Evolutionary conservation across 2,113 vertebrate species (phyloP).

Genomic region (Tretioscincus oriximinensis): DNA sequence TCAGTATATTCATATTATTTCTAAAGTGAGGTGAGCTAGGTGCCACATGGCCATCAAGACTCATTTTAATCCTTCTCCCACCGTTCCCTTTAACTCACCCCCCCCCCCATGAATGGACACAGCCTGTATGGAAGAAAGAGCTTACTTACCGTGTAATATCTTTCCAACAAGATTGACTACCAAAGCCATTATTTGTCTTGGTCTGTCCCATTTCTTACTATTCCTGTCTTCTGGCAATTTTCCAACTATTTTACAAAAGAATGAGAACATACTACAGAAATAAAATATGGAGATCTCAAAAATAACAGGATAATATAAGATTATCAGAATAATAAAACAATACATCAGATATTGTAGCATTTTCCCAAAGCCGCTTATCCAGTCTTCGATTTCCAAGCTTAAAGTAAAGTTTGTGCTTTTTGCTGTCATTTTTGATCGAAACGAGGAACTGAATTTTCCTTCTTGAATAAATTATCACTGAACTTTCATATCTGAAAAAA

Average conservation of each 20-base stretch:
- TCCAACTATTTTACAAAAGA: background rate
- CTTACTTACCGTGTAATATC: background rate
- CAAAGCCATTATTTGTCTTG: background rate
- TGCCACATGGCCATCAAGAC: too few species aligned
- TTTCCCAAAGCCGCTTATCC: background rate
- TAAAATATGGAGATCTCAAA: background rate
- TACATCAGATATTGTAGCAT: background rate
- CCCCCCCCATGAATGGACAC: too few species aligned
- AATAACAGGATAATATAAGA: background rate
- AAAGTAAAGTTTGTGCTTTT: background rate
- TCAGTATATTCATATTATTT: too few species aligned
- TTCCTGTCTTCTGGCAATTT: background rate
- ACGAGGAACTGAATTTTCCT: background rate
- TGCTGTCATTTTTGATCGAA: background rate
- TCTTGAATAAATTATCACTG: background rate
- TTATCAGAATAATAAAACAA: background rate
- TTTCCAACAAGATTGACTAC: background rate
- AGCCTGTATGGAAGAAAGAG: too few species aligned
- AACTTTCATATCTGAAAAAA: background rate
- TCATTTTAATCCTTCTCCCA: too few species aligned
- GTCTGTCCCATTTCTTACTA: background rate
- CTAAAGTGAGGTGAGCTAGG: too few species aligned
- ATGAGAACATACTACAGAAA: background rate
- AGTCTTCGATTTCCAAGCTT: too few species aligned
- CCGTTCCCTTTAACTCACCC: too few species aligned